These are phyloP conservation scores for Pomacea maculata DNA, from an alignment of 1,140 invertebrate species.

Conservation along the genomic window DNA sequence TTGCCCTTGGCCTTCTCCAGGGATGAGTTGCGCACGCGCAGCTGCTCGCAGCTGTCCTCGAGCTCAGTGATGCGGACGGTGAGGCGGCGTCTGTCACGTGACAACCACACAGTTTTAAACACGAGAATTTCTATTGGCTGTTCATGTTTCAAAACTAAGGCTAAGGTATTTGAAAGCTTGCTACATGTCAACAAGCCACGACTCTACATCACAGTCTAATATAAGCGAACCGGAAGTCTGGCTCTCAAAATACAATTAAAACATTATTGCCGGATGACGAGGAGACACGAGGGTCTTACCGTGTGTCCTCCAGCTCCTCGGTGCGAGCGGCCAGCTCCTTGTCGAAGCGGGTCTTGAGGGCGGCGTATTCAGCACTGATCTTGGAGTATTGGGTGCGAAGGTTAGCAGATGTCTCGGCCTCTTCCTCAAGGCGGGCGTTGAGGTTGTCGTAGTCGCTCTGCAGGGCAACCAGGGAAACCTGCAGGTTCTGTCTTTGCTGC, in stretches of 20 bases:
- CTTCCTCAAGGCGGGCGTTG: constrained; percentile 63
- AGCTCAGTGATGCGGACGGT: constrained; percentile 60
- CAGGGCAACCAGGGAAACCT: constrained; percentile 56
- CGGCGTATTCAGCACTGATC: constrained; percentile 53
- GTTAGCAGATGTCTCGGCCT: constrained; percentile 56
- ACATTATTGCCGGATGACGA: too few species aligned
- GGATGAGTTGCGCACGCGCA: constrained; percentile 50
- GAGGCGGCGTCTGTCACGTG: constrained; percentile 56
- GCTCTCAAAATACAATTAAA: too few species aligned
- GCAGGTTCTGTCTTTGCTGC: constrained; percentile 62
- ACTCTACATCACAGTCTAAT: too few species aligned
- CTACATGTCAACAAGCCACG: too few species aligned
- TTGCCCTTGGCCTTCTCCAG: constrained; percentile 64
- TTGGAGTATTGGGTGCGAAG: constrained; percentile 56
- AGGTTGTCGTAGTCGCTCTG: constrained; percentile 64
- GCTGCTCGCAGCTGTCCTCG: constrained; percentile 56
- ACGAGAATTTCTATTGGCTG: background rate
- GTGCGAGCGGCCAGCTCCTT: constrained; percentile 60
- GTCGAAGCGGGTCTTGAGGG: constrained; percentile 62
- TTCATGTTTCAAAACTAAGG: background rate
- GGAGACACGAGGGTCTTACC: constrained; percentile 35
- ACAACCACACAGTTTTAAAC: background rate
- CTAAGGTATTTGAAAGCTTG: too few species aligned
- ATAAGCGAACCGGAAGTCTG: too few species aligned
- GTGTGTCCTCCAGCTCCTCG: constrained; percentile 64